Evolutionary conservation across 2,797 vertebrate species (phyloP), one percentile per base, ranked within the genome.

Genomic region (Microctenopoma lineatum): DNA sequence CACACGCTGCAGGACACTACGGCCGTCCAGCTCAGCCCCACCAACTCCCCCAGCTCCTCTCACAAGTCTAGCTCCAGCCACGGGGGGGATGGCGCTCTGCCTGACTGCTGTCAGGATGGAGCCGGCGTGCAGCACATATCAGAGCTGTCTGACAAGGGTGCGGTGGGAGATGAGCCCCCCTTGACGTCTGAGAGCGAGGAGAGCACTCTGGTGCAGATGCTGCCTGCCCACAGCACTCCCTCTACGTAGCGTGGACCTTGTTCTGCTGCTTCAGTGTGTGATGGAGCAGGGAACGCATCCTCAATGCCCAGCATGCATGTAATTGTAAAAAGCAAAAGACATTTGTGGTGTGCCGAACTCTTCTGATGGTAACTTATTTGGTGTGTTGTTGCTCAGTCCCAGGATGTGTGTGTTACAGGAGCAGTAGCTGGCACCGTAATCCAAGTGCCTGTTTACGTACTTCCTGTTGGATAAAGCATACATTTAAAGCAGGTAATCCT

Each of bases 1-100:
- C 96, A 96, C 91, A 97, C 96, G 0, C 93, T 96, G 48, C 97
- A 97, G 93, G 97, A 98, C 82, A 97, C 96, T 26, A 98, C 96
- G 0, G 96, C 95, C 0, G 92, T 98, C 48, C 97, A 97, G 90
- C 93, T 97, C 54, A 98, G 97, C 89, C 96, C 96, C 34, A 95
- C 95, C 14, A 95, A 94, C 73, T 97, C 96, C 14, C 94, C 90
- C 4, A 72, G 92, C 61, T 96, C 95, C 70, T 97, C 96, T 0
- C 93, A 89, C 48, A 94, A 80, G 73, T 96, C 95, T 75, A 93
- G 93, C 2, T 95, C 93, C 0, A 84, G 87, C 44, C 93, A 94
- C 0, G 92, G 90, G 46, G 87, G 74, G 4, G 12, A 18, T 14
- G 2, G 50, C 0, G 48, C 48, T 1, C 51, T 0, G 0, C 36